phyloP scores from a whole-genome alignment of 2,888 invertebrate genomes.

The Ctena decussata region DNA sequence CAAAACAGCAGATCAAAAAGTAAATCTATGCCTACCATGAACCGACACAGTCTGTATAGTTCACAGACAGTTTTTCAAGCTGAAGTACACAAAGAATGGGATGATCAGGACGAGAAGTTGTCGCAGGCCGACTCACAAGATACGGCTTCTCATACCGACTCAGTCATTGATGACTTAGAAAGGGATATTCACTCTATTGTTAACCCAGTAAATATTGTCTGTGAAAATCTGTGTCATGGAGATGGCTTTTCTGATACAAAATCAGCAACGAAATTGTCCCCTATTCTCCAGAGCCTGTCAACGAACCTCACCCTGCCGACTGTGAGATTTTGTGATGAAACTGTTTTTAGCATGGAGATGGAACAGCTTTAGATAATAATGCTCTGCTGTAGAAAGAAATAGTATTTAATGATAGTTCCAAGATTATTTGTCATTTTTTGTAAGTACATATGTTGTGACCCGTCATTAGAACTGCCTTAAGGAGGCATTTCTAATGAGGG shows the following conservation, averaged over 20 bases:
- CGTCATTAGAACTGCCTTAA: no score
- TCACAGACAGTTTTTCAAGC: slow-evolving; percentile 81
- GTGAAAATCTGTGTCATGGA: neutral
- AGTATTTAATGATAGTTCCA: no score
- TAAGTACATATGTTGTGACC: no score
- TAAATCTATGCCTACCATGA: slow-evolving; percentile 76
- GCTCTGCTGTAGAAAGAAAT: no score
- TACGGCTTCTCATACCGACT: slow-evolving; percentile 63
- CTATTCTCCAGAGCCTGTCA: neutral
- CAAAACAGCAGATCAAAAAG: slow-evolving; percentile 66
- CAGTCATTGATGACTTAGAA: slow-evolving; percentile 72
- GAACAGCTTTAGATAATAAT: neutral
- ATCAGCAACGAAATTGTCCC: neutral
- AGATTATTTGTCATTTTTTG: no score
- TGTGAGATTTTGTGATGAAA: slow-evolving; percentile 11
- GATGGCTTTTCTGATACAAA: neutral
- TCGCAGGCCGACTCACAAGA: slow-evolving; percentile 70
- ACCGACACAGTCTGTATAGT: slow-evolving; percentile 65
- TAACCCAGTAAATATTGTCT: slow-evolving; percentile 48
- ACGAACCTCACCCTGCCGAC: neutral
- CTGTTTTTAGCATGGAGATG: neutral
- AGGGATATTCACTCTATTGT: slow-evolving; percentile 78
- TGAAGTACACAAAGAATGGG: slow-evolving; percentile 83
- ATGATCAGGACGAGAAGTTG: slow-evolving; percentile 58
- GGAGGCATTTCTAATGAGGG: no score